A percentile compares a stretch with the other conserved stretches of the same genome.
phyloP scores from a whole-genome alignment of 2,888 invertebrate genomes.

The Candidula unifasciata region DNA sequence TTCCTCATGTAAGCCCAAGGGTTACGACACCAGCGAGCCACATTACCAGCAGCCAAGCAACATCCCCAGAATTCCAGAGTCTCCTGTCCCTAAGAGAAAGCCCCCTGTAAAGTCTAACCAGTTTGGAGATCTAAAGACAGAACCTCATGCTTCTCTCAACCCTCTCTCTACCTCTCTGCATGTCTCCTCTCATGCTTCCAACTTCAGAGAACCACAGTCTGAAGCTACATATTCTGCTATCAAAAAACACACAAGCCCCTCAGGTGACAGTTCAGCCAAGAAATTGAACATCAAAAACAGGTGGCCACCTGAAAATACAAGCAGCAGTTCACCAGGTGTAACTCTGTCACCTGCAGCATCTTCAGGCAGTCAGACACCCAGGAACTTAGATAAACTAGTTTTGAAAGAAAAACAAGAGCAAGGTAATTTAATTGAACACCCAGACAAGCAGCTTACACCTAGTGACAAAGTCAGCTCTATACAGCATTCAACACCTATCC shows the following conservation, averaged over 20 bases:
- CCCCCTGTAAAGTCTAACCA: conserved; percentile 14
- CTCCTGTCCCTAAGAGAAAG: conserved; percentile 23
- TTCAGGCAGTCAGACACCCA: not conserved
- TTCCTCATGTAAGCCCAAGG: not conserved
- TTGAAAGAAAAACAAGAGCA: not conserved
- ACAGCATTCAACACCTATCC: not conserved
- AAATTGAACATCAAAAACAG: conserved; percentile 40
- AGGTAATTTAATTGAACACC: no score
- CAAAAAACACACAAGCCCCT: not conserved
- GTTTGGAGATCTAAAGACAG: not conserved
- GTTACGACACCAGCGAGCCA: not conserved
- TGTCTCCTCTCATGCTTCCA: conserved; percentile 16
- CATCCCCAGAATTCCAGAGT: conserved; percentile 36
- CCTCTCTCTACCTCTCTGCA: conserved; percentile 44
- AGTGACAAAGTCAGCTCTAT: not conserved
- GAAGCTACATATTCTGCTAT: conserved; percentile 30
- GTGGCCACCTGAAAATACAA: conserved; percentile 30
- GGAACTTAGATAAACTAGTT: not conserved
- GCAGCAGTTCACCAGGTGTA: not conserved
- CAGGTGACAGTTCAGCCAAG: not conserved
- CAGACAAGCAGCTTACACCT: not conserved
- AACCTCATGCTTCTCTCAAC: not conserved
- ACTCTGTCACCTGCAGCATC: not conserved
- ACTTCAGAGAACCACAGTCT: not conserved
- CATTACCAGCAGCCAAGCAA: conserved; percentile 43